Conservation (phyloP, 2,797 vertebrate species). For the Kryptopterus vitreolus region DNA sequence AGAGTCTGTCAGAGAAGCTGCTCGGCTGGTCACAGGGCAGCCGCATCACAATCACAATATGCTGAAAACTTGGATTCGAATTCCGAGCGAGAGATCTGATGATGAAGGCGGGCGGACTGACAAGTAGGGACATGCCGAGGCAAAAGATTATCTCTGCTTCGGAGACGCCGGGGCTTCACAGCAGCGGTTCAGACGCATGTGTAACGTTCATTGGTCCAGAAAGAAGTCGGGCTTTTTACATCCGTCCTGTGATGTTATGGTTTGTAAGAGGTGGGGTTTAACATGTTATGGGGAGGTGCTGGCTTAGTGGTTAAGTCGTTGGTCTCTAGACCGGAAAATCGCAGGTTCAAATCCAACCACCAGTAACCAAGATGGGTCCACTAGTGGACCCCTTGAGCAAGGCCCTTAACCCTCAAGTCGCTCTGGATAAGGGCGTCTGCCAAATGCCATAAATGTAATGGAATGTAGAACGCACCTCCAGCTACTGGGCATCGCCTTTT, state of each 20-base stretch:
- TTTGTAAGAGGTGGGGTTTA: no score
- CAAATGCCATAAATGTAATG: no score
- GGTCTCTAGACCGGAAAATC: no score
- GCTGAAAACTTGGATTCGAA: constrained; percentile 18
- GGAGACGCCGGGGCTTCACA: not conserved
- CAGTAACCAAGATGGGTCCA: no score
- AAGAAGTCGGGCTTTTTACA: not conserved
- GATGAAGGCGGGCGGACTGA: constrained; percentile 16
- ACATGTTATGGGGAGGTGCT: no score
- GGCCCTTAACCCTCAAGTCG: no score
- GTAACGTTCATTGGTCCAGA: not conserved
- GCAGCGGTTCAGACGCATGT: not conserved
- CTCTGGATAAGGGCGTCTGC: no score
- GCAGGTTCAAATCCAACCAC: no score
- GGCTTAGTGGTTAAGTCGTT: no score
- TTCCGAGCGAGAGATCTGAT: constrained; percentile 18
- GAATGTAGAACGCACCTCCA: no score
- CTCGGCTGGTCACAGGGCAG: constrained; percentile 17
- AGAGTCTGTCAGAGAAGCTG: constrained; percentile 10
- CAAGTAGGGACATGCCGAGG: constrained; percentile 12
- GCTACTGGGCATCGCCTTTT: no score
- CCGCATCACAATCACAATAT: constrained; percentile 10
- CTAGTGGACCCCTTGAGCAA: no score
- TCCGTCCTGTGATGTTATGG: not conserved
- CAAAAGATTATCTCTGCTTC: constrained; percentile 17